Base-by-base conservation (phyloP, 2,797 vertebrate genomes). In the Glyptemys insculpta region DNA sequence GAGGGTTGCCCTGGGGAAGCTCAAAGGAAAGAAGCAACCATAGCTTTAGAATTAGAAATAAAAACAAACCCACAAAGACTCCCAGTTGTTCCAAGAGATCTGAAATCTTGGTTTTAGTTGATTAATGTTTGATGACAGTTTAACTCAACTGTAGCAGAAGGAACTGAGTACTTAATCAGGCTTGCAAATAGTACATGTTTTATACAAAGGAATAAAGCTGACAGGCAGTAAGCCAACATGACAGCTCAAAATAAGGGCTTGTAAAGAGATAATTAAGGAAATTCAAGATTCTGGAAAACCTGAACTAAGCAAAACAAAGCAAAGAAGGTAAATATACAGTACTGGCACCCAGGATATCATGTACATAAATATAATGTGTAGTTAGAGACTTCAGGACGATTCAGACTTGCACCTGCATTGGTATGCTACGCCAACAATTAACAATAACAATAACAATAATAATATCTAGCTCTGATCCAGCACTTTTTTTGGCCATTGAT, bases 61-160 rank as follows among this genome's bases (percentile, higher is more conserved):
- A 78, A 79, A 50, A 34, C 54, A 23, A 2, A 88, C 57, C 16
- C 21, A 49, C 44, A 8, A 76, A 85, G 15, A 49, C 1, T 29
- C 8, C 12, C 78, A 92, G 3, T 89, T 80, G 74, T 78, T 90
- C 80, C 80, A 34, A 81, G 72, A 44, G 25, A 91, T 81, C 12
- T 86, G 79, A 87, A 92, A 95, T 15, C 29, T 89, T 91, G 85
- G 65, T 74, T 23, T 79, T 68, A 85, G 47, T 11, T 88, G 34
- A 93, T 89, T 83, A 94, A 79, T 88, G 21, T 88, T 41, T 57
- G 59, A 89, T 76, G 87, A 88, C 84, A 91, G 80, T 80, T 96
- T 41, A 91, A 90, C 11, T 65, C 47, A 88, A 54, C 10, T 31
- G 18, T 49, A 94, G 86, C 65, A 92, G 81, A 88, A 74, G 27